Percentiles rank a stretch among this genome's conserved stretches.
phyloP scores from a whole-genome alignment of 2,888 invertebrate genomes.

The Neria commutata region DNA sequence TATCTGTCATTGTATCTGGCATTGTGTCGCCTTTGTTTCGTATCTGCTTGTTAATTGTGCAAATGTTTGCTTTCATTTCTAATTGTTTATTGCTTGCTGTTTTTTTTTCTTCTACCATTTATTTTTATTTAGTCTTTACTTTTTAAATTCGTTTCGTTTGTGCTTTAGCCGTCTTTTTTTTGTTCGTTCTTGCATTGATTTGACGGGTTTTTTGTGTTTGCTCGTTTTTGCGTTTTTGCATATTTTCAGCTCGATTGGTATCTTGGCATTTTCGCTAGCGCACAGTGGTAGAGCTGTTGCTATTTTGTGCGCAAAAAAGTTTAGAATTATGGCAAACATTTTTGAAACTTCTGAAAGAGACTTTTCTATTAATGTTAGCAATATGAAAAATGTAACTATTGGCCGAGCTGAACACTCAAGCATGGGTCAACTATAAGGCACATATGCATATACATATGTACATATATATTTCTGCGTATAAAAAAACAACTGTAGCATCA shows the following conservation, averaged over 20 bases:
- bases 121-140: no score
- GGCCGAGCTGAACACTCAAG: background rate
- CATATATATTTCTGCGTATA: slow-evolving; percentile 3
- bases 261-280: no score
- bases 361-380: background rate
- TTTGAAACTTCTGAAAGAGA: background rate
- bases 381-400: background rate
- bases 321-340: no score
- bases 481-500: background rate
- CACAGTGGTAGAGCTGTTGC: no score
- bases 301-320: no score
- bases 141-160: no score
- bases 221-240: background rate
- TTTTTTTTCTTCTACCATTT: background rate
- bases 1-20: background rate
- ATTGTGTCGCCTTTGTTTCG: background rate
- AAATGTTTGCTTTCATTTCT: background rate
- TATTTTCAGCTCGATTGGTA: no score
- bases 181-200: background rate
- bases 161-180: no score
- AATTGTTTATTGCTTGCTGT: background rate
- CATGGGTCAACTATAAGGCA: background rate
- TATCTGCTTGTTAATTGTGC: background rate
- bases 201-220: background rate
- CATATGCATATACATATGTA: background rate